phyloP scores from a whole-genome alignment of 2,888 invertebrate genomes.

The Unio pictorum region DNA sequence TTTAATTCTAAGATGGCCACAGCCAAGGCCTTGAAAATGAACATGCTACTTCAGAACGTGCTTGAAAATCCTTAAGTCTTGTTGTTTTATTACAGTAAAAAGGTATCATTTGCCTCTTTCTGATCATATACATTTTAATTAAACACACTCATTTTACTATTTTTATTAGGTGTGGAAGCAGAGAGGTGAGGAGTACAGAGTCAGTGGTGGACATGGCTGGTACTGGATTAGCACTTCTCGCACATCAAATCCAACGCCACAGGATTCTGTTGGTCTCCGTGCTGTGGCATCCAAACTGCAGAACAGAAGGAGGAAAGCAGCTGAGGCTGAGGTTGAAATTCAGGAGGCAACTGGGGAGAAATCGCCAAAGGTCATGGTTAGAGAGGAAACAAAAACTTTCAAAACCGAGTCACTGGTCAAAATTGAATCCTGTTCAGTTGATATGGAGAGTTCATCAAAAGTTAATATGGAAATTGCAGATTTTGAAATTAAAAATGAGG shows the following conservation, averaged over 20 bases:
- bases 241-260: conserved; percentile 76
- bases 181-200: conserved; percentile 97
- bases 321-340: conserved; percentile 9
- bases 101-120: no score
- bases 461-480: conserved; percentile 6
- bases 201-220: conserved; percentile 98
- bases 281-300: conserved; percentile 68
- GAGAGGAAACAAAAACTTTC: conserved; percentile 33
- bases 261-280: conserved; percentile 77
- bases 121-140: no score
- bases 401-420: conserved; percentile 1
- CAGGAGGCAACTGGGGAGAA: conserved; percentile 14
- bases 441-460: conserved; percentile 8
- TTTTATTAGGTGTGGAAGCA: conserved; percentile 82
- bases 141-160: not conserved
- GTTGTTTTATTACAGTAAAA: no score
- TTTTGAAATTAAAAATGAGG: not conserved
- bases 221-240: conserved; percentile 71
- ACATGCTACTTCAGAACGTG: no score
- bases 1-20: no score
- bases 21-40: no score
- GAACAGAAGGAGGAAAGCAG: conserved; percentile 37
- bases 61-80: no score
- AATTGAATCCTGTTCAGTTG: conserved; percentile 51
- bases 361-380: conserved; percentile 1